These are phyloP conservation scores for Drosophila chauvacae DNA, from an alignment of 1,140 invertebrate genomes.

Conservation along the genomic window DNA sequence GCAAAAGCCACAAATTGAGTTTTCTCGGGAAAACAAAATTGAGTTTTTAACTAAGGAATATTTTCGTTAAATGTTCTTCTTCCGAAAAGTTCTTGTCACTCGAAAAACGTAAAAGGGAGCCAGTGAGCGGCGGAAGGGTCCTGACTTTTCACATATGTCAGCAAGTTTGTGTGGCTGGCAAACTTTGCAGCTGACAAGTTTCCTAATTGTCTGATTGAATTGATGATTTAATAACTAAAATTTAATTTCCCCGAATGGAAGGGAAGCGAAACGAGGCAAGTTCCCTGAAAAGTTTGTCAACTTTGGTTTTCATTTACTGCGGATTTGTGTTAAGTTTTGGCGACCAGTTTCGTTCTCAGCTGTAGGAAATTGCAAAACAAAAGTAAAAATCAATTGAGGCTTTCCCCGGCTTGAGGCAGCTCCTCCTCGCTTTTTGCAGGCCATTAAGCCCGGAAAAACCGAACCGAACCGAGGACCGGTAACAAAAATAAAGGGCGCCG, in stretches of 20 bases:
- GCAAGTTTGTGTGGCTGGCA: conserved; percentile 68
- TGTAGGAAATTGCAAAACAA: conserved; percentile 56
- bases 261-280: conserved; percentile 17
- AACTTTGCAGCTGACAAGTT: conserved; percentile 68
- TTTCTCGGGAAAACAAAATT: conserved; percentile 59
- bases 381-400: conserved; percentile 68
- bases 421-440: conserved; percentile 27
- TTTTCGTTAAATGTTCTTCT: conserved; percentile 55
- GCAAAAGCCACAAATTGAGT: conserved; percentile 54
- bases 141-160: conserved; percentile 66
- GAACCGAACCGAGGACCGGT: conserved; percentile 32
- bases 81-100: conserved; percentile 49
- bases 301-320: conserved; percentile 64
- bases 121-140: conserved; percentile 4
- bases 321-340: conserved; percentile 67
- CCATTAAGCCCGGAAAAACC: conserved; percentile 66
- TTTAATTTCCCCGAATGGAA: conserved; percentile 65
- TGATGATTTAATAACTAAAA: conserved; percentile 84
- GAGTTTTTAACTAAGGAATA: conserved; percentile 58
- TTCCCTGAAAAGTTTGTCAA: conserved; percentile 56
- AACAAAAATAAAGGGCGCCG: conserved; percentile 75
- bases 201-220: conserved; percentile 84
- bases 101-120: conserved; percentile 7
- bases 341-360: conserved; percentile 56
- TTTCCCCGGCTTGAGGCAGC: conserved; percentile 1